Evolutionary conservation across 2,888 invertebrate species (phyloP).

Genomic region (Aleiodes leptofemur): DNA sequence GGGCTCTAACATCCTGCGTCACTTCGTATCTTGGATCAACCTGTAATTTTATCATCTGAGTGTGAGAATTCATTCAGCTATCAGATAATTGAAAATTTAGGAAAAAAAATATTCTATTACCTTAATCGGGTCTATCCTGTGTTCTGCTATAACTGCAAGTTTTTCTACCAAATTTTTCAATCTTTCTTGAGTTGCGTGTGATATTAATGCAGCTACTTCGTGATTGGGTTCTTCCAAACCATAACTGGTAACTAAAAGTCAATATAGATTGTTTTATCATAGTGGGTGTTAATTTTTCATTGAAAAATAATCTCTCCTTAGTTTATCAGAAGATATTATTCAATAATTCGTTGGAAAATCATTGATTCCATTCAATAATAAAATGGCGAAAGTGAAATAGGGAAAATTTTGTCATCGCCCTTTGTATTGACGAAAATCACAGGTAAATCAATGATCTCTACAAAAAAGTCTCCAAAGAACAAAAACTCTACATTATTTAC

Average conservation of each 20-base stretch:
- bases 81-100: neutral
- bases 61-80: neutral
- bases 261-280: neutral
- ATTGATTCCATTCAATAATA: no score
- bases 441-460: no score
- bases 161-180: constrained; percentile 94
- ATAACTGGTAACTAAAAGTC: constrained; percentile 77
- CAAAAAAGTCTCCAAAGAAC: no score
- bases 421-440: no score
- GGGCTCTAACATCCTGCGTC: constrained; percentile 92
- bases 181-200: constrained; percentile 95
- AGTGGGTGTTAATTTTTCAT: no score
- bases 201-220: constrained; percentile 93
- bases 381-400: no score
- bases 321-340: no score
- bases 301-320: no score
- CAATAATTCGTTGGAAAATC: no score
- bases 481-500: constrained; percentile 70
- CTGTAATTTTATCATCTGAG: constrained; percentile 71
- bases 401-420: no score
- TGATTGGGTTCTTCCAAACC: constrained; percentile 89
- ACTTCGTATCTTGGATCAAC: constrained; percentile 92
- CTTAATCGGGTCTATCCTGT: constrained; percentile 94
- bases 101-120: constrained; percentile 73
- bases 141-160: constrained; percentile 94